phyloP scores from a whole-genome alignment of 1,140 invertebrate species.

The Drosophila tropicalis region DNA sequence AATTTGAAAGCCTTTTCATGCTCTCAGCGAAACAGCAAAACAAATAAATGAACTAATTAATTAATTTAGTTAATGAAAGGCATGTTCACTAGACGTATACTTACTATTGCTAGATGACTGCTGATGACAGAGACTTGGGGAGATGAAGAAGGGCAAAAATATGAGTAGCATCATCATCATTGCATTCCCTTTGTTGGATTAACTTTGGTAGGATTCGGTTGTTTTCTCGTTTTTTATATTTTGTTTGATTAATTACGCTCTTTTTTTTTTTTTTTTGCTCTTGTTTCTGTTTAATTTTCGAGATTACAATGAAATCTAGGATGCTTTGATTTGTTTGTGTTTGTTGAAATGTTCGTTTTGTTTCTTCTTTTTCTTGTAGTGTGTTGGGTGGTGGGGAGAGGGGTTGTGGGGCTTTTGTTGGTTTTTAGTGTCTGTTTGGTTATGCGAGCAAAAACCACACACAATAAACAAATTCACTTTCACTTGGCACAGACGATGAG shows the following conservation, averaged over 20 bases:
- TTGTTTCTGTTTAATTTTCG: neutral
- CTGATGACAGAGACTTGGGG: neutral
- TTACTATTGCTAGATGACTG: conserved; percentile 15
- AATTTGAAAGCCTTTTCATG: conserved; percentile 14
- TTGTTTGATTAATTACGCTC: conserved; percentile 3
- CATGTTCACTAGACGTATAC: conserved; percentile 39
- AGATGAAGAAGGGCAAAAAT: neutral
- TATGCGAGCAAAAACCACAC: conserved; percentile 56
- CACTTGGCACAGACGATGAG: conserved; percentile 68
- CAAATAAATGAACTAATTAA: conserved; percentile 49
- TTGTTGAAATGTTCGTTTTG: conserved; percentile 1
- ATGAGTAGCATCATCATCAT: conserved; percentile 21
- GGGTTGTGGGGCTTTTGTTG: conserved; percentile 11
- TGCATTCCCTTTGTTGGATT: neutral
- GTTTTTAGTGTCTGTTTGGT: conserved; percentile 31
- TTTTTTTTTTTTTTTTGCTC: neutral
- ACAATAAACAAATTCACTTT: conserved; percentile 81
- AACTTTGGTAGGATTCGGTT: neutral
- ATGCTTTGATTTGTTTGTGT: conserved; percentile 9
- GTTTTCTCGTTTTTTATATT: neutral
- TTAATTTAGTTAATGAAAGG: conserved; percentile 52
- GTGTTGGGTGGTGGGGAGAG: too few relatives aligned
- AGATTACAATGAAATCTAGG: conserved; percentile 15
- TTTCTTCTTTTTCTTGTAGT: neutral
- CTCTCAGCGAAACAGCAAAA: conserved; percentile 22